These are phyloP conservation scores for Acronicta leporina DNA, from an alignment of 2,888 invertebrate genomes.

Conservation along the genomic window DNA sequence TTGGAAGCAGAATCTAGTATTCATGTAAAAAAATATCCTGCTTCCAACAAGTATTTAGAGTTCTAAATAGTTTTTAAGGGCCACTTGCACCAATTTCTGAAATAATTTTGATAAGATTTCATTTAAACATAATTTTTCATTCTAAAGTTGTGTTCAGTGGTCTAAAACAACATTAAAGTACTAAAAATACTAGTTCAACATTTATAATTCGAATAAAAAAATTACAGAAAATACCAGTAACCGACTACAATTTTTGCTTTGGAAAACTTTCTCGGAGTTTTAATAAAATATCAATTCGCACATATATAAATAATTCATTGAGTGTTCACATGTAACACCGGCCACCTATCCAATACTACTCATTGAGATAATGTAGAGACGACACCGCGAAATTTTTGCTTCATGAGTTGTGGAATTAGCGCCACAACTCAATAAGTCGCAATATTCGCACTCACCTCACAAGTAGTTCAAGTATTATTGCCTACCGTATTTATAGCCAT, in stretches of 20 bases:
- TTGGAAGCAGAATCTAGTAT: no score
- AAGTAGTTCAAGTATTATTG: no score
- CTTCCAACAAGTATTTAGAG: no score
- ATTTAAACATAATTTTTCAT: no score
- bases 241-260: not conserved
- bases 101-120: no score
- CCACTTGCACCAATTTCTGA: no score
- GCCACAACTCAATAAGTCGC: not conserved
- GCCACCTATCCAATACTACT: slow-evolving; percentile 13
- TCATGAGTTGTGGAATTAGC: not conserved
- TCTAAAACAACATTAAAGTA: not conserved
- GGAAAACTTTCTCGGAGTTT: slow-evolving; percentile 16
- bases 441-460: no score
- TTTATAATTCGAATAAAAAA: not conserved
- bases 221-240: not conserved
- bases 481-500: no score
- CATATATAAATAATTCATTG: slow-evolving; percentile 48
- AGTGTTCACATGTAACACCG: slow-evolving; percentile 26
- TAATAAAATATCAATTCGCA: slow-evolving; percentile 27
- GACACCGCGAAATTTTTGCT: not conserved
- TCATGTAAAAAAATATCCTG: no score
- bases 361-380: not conserved
- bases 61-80: no score
- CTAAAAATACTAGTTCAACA: not conserved
- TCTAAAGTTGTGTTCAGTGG: no score